These are phyloP conservation scores for Xiphorhynchus erythropygius DNA, from an alignment of 2,797 vertebrate species.

Conservation along the genomic window DNA sequence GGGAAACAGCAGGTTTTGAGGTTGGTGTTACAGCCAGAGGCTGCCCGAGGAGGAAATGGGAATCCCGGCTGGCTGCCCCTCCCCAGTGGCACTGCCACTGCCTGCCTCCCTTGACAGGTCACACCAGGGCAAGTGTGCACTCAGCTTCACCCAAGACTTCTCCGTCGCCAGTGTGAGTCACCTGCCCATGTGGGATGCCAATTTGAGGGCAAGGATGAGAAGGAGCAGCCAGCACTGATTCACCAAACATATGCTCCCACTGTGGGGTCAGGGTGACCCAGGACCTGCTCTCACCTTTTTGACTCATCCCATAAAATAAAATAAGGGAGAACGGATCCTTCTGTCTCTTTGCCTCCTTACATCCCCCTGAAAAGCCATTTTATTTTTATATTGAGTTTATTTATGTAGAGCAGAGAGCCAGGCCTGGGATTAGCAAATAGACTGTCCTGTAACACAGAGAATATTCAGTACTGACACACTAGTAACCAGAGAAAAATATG, in stretches of 20 bases:
- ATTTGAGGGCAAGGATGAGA: not conserved
- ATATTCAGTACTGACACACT: not conserved
- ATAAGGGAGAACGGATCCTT: not conserved
- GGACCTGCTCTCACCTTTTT: not conserved
- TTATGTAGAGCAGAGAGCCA: not conserved
- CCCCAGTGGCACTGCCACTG: fast-evolving
- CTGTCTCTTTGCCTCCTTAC: not conserved
- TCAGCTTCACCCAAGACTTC: not conserved
- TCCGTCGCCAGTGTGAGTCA: fast-evolving
- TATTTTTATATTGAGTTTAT: not conserved
- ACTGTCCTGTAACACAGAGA: not conserved
- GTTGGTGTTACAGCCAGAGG: not conserved
- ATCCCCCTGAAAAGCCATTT: not conserved
- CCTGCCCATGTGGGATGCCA: fast-evolving
- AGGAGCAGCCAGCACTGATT: fast-evolving
- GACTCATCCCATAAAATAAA: not conserved
- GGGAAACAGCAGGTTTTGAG: not conserved
- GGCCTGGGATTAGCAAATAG: not conserved
- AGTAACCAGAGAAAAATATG: constrained; percentile 9
- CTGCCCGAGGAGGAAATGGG: not conserved
- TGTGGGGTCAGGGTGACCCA: fast-evolving
- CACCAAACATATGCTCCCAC: fast-evolving
- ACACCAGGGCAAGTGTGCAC: fast-evolving
- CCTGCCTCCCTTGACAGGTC: not conserved
- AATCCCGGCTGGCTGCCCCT: not conserved